A percentile compares a stretch with the other conserved stretches of the same genome.
Evolutionary conservation across 2,113 vertebrate genomes (phyloP).

Genomic region (Ciconia stormi): DNA sequence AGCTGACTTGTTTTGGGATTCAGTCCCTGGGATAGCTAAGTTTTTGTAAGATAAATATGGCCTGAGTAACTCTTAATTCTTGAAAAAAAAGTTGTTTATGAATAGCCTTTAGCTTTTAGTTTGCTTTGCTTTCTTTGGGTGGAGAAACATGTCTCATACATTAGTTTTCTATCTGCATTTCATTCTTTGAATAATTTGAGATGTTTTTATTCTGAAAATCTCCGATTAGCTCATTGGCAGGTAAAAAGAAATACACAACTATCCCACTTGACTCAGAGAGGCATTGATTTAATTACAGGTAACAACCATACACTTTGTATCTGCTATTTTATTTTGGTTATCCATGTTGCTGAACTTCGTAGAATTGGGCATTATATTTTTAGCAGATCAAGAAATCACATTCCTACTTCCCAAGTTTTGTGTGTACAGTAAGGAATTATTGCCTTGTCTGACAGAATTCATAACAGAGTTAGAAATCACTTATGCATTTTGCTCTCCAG

Average conservation of each 20-base stretch:
- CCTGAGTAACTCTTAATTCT: not conserved
- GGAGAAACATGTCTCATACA: not conserved
- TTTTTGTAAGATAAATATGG: not conserved
- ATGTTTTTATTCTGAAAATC: not conserved
- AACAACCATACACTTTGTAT: not conserved
- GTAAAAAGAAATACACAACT: not conserved
- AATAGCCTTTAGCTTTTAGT: not conserved
- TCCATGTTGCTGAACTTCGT: not conserved
- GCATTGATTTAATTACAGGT: conserved; percentile 26
- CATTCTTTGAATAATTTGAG: not conserved
- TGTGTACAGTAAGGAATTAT: not conserved
- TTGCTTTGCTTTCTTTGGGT: not conserved
- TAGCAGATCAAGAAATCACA: not conserved
- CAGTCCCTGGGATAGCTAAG: not conserved
- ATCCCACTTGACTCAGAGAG: not conserved
- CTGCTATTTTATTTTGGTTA: not conserved
- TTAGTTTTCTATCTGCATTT: not conserved
- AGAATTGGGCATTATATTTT: not conserved
- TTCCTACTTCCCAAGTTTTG: not conserved
- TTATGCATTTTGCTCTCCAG: not conserved
- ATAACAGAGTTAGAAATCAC: not conserved
- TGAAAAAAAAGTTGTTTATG: not conserved
- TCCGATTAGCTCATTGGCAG: not conserved
- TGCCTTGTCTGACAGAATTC: not conserved
- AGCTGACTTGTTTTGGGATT: not conserved